A percentile compares a stretch with the other conserved stretches of the same genome.
Evolutionary conservation across 1,140 invertebrate genomes (phyloP).

Genomic region (Tetramorium simillimum): DNA sequence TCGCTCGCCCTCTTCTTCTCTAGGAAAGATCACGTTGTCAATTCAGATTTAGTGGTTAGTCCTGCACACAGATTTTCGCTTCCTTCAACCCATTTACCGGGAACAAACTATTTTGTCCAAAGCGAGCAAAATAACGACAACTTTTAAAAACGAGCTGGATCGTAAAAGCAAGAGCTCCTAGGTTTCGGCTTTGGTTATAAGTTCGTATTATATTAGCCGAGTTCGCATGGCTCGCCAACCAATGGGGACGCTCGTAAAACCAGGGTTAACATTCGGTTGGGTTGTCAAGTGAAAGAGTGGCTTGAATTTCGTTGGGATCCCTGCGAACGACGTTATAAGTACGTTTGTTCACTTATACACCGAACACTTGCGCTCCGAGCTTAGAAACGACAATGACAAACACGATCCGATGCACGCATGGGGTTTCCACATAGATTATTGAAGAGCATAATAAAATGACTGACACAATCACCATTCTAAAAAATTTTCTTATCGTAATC

Average conservation of each 20-base stretch:
- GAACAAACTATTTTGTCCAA: slow-evolving; percentile 79
- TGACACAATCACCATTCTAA: background rate
- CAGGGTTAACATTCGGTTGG: slow-evolving; percentile 84
- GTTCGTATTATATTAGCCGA: slow-evolving; percentile 85
- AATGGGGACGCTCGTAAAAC: slow-evolving; percentile 84
- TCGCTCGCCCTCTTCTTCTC: background rate
- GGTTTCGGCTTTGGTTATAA: slow-evolving; percentile 84
- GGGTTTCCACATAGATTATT: background rate
- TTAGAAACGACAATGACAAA: slow-evolving; percentile 53
- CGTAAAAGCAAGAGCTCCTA: slow-evolving; percentile 84
- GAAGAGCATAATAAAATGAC: background rate
- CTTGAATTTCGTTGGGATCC: slow-evolving; percentile 81
- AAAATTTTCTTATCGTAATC: background rate
- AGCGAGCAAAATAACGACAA: slow-evolving; percentile 83
- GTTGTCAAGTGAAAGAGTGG: slow-evolving; percentile 84
- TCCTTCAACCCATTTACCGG: slow-evolving; percentile 61
- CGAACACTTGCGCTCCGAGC: slow-evolving; percentile 27
- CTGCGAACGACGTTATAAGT: slow-evolving; percentile 77
- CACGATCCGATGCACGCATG: background rate
- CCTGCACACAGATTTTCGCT: slow-evolving; percentile 36
- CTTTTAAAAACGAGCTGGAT: slow-evolving; percentile 83
- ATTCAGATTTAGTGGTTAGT: slow-evolving; percentile 59
- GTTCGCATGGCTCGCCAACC: slow-evolving; percentile 78
- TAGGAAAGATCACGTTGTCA: background rate
- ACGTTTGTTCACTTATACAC: slow-evolving; percentile 49